These are phyloP conservation scores for Mesoligia furuncula DNA, from an alignment of 2,888 invertebrate genomes.

Conservation along the genomic window DNA sequence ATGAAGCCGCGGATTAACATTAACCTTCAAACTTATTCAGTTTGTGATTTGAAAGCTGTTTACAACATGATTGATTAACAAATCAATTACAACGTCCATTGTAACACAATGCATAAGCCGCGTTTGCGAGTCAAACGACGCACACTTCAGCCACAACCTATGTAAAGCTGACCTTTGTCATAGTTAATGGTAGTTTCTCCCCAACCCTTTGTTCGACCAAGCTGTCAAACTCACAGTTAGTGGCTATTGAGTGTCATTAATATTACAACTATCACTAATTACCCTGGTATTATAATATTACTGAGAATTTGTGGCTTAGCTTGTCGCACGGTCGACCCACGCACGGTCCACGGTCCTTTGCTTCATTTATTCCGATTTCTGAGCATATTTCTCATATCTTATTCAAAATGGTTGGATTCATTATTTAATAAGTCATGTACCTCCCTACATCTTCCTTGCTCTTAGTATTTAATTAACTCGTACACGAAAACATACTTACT, in stretches of 20 bases:
- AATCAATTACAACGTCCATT: background rate
- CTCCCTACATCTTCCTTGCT: background rate
- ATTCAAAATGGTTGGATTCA: background rate
- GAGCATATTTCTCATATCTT: background rate
- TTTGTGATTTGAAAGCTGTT: background rate
- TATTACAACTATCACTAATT: constrained; percentile 6
- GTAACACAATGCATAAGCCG: constrained; percentile 8
- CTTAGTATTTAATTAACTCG: background rate
- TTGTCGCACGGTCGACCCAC: background rate
- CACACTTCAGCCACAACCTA: constrained; percentile 25
- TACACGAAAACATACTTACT: background rate
- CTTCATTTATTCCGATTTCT: background rate
- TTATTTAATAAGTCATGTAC: background rate
- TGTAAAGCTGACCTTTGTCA: constrained; percentile 53
- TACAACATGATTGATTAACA: background rate
- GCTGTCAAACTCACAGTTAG: constrained; percentile 39
- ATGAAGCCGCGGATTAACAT: background rate
- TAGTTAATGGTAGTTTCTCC: constrained; percentile 39
- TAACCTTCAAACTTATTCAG: background rate
- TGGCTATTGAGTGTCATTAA: constrained; percentile 26
- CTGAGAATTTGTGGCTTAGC: constrained; percentile 6
- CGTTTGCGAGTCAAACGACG: constrained; percentile 24
- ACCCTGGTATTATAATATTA: constrained; percentile 15
- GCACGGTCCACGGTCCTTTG: too few relatives aligned
- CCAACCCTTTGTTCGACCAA: constrained; percentile 31